Evolutionary conservation across 2,888 invertebrate species (phyloP).

Genomic region (Oegoconia quadripuncta): DNA sequence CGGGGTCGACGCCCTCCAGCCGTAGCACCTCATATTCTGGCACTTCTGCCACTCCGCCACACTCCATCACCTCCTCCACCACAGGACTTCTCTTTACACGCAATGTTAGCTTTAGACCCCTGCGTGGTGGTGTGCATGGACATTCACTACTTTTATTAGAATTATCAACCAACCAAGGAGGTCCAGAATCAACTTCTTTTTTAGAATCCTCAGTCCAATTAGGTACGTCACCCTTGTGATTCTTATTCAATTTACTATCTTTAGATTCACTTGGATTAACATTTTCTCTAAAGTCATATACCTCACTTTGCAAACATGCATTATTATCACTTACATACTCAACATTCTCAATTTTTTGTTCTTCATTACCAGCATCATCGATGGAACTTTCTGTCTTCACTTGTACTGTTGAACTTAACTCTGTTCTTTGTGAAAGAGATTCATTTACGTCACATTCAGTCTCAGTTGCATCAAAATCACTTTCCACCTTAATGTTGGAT

Average conservation of each 20-base stretch:
- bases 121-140: conserved; percentile 79
- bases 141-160: conserved; percentile 69
- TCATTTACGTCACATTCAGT: conserved; percentile 55
- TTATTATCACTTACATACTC: conserved; percentile 55
- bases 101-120: conserved; percentile 87
- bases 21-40: conserved; percentile 92
- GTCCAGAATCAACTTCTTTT: conserved; percentile 58
- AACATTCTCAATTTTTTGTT: conserved; percentile 46
- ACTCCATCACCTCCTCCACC: conserved; percentile 89
- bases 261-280: conserved; percentile 70
- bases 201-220: conserved; percentile 58
- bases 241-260: conserved; percentile 61
- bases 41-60: conserved; percentile 83
- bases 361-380: conserved; percentile 36
- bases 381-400: conserved; percentile 37
- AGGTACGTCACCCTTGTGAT: conserved; percentile 53
- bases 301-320: conserved; percentile 65
- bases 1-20: conserved; percentile 85
- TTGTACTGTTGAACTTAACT: conserved; percentile 33
- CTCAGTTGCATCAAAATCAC: conserved; percentile 38
- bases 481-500: conserved; percentile 34
- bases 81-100: conserved; percentile 93
- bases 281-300: conserved; percentile 74
- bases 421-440: conserved; percentile 54
- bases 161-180: conserved; percentile 65